Evolutionary conservation across 2,888 invertebrate species (phyloP).

Genomic region (Heliconius ismenius): DNA sequence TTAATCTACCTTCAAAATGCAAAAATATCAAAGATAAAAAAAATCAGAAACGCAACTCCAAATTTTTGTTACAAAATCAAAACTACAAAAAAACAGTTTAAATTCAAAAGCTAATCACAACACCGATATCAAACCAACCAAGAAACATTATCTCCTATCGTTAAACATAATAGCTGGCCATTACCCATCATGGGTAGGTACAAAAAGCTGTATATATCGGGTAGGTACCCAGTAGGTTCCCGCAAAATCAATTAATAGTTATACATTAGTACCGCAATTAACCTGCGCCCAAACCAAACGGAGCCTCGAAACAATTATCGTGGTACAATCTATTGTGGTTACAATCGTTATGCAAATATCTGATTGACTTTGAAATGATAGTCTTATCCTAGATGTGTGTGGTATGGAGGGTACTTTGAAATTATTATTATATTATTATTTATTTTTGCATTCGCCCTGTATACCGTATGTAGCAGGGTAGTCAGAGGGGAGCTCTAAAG

Average conservation of each 20-base stretch:
- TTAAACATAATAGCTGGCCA: constrained; percentile 37
- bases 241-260: constrained; percentile 74
- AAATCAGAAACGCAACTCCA: background rate
- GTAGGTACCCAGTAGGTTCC: background rate
- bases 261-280: constrained; percentile 57
- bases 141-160: constrained; percentile 32
- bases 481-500: background rate
- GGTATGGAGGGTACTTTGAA: background rate
- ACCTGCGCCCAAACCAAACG: constrained; percentile 47
- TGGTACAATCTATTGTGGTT: constrained; percentile 56
- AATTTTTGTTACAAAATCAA: background rate
- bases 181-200: constrained; percentile 33
- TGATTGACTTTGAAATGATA: constrained; percentile 50
- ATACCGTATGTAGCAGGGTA: background rate
- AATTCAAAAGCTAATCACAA: background rate
- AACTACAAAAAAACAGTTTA: background rate
- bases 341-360: constrained; percentile 57
- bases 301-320: constrained; percentile 52
- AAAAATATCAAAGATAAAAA: too few species aligned
- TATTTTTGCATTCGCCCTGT: background rate
- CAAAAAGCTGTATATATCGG: constrained; percentile 41
- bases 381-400: constrained; percentile 11
- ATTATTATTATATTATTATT: background rate
- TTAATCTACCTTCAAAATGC: too few species aligned
- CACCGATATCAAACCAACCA: background rate